Percentiles rank a stretch among this genome's conserved stretches.
These are phyloP conservation scores for Cheilinus undulatus DNA, from an alignment of 2,113 vertebrate species.

Conservation along the genomic window DNA sequence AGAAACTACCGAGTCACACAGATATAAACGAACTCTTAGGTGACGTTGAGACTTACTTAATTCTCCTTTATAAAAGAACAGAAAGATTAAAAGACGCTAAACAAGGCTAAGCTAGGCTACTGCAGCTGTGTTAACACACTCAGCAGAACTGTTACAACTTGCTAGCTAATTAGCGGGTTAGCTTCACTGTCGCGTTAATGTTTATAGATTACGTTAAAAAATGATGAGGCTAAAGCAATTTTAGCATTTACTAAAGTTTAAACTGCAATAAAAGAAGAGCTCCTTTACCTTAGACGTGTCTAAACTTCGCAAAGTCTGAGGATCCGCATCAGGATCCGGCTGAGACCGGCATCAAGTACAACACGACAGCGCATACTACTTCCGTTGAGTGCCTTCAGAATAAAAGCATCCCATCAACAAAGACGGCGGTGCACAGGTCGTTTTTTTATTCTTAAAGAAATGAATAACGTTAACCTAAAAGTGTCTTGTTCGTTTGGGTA, in stretches of 20 bases:
- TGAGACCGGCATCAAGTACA: conserved; percentile 40
- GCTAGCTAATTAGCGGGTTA: conserved; percentile 22
- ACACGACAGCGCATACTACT: rapidly evolving
- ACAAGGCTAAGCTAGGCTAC: conserved; percentile 7
- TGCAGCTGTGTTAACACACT: too few species aligned
- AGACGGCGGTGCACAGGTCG: neutral
- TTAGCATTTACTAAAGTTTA: too few species aligned
- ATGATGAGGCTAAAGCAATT: too few species aligned
- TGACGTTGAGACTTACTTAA: rapidly evolving
- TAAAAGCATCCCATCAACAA: too few species aligned
- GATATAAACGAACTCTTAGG: neutral
- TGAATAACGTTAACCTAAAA: neutral
- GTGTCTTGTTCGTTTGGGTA: too few species aligned
- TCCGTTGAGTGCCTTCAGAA: conserved; percentile 22
- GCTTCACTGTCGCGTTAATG: neutral
- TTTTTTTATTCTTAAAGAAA: neutral
- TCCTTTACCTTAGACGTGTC: conserved; percentile 20
- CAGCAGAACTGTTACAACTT: neutral
- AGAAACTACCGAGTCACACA: neutral
- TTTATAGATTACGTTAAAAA: too few species aligned
- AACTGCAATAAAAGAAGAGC: neutral
- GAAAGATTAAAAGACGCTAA: neutral
- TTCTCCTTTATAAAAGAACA: neutral
- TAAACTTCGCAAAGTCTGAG: conserved; percentile 33
- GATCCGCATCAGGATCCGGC: conserved; percentile 62